Conservation (phyloP, 2,888 invertebrate species). For the Xanthia togata region DNA sequence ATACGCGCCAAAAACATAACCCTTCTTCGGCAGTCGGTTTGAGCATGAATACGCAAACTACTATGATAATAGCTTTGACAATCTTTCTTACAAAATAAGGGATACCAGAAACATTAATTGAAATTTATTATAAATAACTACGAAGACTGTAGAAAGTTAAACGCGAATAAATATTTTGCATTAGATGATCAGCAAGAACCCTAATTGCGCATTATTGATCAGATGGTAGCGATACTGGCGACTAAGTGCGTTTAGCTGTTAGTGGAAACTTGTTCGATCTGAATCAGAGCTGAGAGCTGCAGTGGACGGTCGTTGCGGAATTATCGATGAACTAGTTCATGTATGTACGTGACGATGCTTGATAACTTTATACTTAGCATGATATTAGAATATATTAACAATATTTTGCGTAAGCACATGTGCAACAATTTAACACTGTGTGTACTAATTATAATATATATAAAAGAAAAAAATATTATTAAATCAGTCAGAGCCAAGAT, state of each 20-base stretch:
- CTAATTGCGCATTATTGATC: slow-evolving; percentile 16
- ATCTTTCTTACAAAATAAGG: neutral
- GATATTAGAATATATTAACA: neutral
- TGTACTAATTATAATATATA: neutral
- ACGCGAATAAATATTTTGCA: slow-evolving; percentile 23
- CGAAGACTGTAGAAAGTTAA: slow-evolving; percentile 18
- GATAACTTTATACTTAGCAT: neutral
- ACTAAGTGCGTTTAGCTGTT: slow-evolving; percentile 30
- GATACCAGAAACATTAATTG: neutral
- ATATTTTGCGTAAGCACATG: neutral
- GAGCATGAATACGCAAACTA: neutral
- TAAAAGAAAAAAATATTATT: neutral
- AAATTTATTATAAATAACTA: neutral
- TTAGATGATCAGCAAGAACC: slow-evolving; percentile 24
- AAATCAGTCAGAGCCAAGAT: neutral
- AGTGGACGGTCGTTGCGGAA: neutral
- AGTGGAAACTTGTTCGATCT: slow-evolving; percentile 16
- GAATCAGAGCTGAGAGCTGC: slow-evolving; percentile 22
- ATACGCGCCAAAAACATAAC: too few species aligned
- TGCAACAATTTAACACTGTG: neutral
- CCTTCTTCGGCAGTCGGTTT: too few species aligned
- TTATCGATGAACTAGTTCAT: slow-evolving; percentile 28
- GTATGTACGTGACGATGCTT: slow-evolving; percentile 11
- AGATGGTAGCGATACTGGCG: slow-evolving; percentile 7
- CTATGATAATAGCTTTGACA: neutral